Base-by-base conservation (phyloP, 2,888 invertebrate species). In the Eueremaeus valkanovi region DNA sequence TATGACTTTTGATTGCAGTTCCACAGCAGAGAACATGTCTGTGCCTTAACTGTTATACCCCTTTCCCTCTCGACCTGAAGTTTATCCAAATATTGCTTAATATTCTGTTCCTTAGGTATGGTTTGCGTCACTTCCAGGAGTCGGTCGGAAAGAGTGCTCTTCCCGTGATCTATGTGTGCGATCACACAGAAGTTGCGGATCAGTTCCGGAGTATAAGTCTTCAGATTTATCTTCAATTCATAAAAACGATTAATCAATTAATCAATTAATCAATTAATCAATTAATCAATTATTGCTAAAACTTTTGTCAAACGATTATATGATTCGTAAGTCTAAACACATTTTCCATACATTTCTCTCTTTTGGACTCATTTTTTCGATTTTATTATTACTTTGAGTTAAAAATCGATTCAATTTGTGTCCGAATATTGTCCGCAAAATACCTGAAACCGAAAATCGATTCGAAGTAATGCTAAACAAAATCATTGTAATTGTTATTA, bases 121-220 rank as follows among this genome's bases (percentile, higher is more conserved):
- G 84, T 83, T 79, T 95, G 96, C 24, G 96, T 95, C 74, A 91
- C 84, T 87, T 98, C 97, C 18, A 99, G 84, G n/a, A 99, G 84
- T 75, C 98, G 87, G 83, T 99, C 98, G 0, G 98, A 96, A 76
- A 99, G 85, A 0, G 98, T 99, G 83, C 95, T 95, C 85, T 99
- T 99, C 0, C 98, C 98, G 86, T 98, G 98, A 84, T 99, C 98
- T 0, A 99, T 92, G 85, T 99, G 98, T n/a, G 98, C 98, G 78
- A 99, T 94, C 81, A 99, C 97, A 84, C 95, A 92, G 82, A 86
- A 86, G 79, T 87, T 86, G 49, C 86, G 79, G 36, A 87, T 85
- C 40, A 36, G 36, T n/a, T 75, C 72, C n/a, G 42, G 31, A 3
- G 27, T 11, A 29, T 21, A 70, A 24, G 18, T 16, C 45, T 70